These are phyloP conservation scores for Tenthredo distinguenda DNA, from an alignment of 2,888 invertebrate genomes.

Conservation along the genomic window DNA sequence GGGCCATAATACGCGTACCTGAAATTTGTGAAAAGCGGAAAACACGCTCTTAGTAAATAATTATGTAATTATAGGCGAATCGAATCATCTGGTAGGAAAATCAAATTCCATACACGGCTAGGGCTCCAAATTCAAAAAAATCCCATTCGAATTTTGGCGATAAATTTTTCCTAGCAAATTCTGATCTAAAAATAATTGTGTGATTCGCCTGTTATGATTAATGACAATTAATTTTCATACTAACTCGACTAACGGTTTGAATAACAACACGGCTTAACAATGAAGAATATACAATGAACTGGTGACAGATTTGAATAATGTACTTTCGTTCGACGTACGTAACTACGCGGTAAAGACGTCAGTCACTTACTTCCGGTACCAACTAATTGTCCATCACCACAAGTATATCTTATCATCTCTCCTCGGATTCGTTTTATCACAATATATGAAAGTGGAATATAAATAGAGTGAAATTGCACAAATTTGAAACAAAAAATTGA, in stretches of 20 bases:
- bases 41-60: not conserved
- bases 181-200: not conserved
- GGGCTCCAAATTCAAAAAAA: not conserved
- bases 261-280: not conserved
- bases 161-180: not conserved
- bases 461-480: too few species aligned
- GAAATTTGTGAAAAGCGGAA: constrained; percentile 5
- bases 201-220: not conserved
- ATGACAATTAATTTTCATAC: not conserved
- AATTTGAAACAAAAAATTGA: too few species aligned
- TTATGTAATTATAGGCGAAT: not conserved
- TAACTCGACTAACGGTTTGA: not conserved
- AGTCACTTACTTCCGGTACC: constrained; percentile 7
- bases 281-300: not conserved
- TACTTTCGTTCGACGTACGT: not conserved
- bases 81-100: not conserved
- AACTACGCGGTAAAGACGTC: constrained; percentile 2
- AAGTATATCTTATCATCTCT: not conserved
- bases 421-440: not conserved
- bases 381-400: not conserved
- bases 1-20: constrained; percentile 20
- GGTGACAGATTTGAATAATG: not conserved
- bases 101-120: not conserved
- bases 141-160: not conserved
- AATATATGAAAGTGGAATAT: not conserved